Evolutionary conservation across 2,888 invertebrate genomes (phyloP), one percentile per base, ranked within the genome.

Genomic region (Zelleria hepariella): DNA sequence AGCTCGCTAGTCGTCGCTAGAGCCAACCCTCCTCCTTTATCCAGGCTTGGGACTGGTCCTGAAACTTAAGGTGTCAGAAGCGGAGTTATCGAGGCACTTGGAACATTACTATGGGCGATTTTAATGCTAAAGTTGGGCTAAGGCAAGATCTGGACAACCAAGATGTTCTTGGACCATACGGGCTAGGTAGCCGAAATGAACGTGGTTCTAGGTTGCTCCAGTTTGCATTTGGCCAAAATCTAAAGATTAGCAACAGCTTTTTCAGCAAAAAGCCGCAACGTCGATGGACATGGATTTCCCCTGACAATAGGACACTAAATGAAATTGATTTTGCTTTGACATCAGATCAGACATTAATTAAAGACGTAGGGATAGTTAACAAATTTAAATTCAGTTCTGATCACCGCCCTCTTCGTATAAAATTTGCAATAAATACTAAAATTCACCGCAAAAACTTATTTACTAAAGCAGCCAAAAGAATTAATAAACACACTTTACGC

Each of bases 241-340:
- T 64, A 0, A 48, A 53, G 5, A 53, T 64, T 21, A 20, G 23
- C 8, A 64, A 64, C 32, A 62, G 47, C 18, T 62, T 59, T 8
- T 64, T 59, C 24, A n/a, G 20, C 5, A 64, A 64, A 54, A 58
- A 59, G 42, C 23, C 52, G 2, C 32, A 55, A 20, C 55, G 32
- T 15, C 62, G 61, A 5, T 56, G 63, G 62, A 62, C 62, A 1
- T 64, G 64, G 63, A 8, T 57, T 2, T 61, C 62, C 6, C 60
- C 61, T 1, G 49, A 59, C 42, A 58, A 54, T 3, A 27, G 24
- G 2, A 52, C 56, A 5, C 59, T 57, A n/a, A 61, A 65, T 25
- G 65, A 65, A 58, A 65, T 63, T 6, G 65, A 65, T 51, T 65
- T 24, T 21, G 51, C 62, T 23, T 58, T 63, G 47, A 6, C 59